Evolutionary conservation across 2,797 vertebrate genomes (phyloP), one percentile per base, ranked within the genome.

Genomic region (Coracias cyanogaster): DNA sequence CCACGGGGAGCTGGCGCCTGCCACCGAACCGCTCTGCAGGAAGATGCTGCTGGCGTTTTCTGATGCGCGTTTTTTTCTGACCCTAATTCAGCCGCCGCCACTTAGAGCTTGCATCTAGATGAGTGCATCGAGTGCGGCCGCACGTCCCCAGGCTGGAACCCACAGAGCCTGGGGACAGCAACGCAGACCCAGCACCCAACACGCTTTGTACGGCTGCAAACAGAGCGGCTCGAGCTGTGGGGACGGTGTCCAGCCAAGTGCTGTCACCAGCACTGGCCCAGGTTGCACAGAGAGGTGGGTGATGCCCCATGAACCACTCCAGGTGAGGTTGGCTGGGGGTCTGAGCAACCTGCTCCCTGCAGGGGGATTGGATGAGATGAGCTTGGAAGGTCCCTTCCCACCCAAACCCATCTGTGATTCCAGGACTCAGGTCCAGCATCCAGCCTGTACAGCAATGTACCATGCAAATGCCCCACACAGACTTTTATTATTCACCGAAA

Each of bases 401-500:
- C 43, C 22, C 43, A 25, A 46, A 46, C 16, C 45, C 33, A 16
- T 16, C 43, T 17, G 10, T 17, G 7, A 66, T 10, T 46, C 64
- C 33, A 25, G 4, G 2, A 6, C 19, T 33, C 25, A 13, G 74
- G 49, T 11, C 14, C 41, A 26, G 82, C 48, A 15, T 22, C 45
- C 79, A 62, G 29, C 51, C 73, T 8, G 58, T 6, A 39, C 79
- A 66, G 64, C 86, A 64, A 48, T 0, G 15, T 1, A n/a, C 45
- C 82, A 67, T 79, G 29, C 64, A 26, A 29, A 49, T 5, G 37
- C 82, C 84, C 77, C 89, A 80, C 84, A 87, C 35, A 22, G 28
- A 70, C 89, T 55, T 96, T 96, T 93, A 95, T 96, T 96, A 31
- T 45, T 49, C 82, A 72, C 71, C 5, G 48, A 72, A 74, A 86